phyloP scores from a whole-genome alignment of 30 jellyfish, hydroid and myxozoan genomes.

The Morbakka virulenta region DNA sequence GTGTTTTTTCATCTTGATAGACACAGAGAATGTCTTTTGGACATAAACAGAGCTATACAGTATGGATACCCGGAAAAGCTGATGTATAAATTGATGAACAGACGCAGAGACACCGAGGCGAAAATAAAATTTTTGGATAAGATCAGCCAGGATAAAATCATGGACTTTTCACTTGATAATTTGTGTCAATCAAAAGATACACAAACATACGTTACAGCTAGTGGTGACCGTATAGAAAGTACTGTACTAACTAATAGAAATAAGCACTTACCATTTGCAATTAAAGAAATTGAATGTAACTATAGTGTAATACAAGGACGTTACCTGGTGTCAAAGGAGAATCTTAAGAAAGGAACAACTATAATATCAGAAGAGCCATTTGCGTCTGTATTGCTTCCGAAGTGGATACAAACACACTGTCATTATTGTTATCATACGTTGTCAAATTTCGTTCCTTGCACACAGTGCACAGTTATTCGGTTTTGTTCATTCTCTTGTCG shows the following conservation, averaged over 20 bases:
- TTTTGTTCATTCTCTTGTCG: constrained; percentile 66
- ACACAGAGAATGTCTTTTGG: constrained; percentile 59
- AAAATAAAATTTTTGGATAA: no score
- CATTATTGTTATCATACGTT: constrained; percentile 50
- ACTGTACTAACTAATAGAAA: not conserved
- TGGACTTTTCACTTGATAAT: no score
- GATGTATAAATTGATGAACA: constrained; percentile 22
- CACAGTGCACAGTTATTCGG: constrained; percentile 37
- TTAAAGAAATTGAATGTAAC: constrained; percentile 18
- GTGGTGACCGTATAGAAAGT: no score
- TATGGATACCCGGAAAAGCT: constrained; percentile 40
- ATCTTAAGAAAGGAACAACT: constrained; percentile 46
- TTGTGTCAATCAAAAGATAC: no score
- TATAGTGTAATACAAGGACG: constrained; percentile 57
- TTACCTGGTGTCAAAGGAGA: constrained; percentile 45
- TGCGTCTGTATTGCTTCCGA: constrained; percentile 67
- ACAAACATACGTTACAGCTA: no score
- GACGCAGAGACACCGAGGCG: no score
- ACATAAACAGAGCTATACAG: constrained; percentile 53
- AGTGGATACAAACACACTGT: constrained; percentile 50
- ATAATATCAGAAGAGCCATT: constrained; percentile 72
- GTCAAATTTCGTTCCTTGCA: constrained; percentile 46
- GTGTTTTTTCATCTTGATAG: constrained; percentile 38
- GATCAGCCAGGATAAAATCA: no score
- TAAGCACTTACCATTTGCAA: not conserved